Percentiles rank a stretch among this genome's conserved stretches.
Evolutionary conservation across 2,113 vertebrate species (phyloP).

Genomic region (Isurus oxyrinchus): DNA sequence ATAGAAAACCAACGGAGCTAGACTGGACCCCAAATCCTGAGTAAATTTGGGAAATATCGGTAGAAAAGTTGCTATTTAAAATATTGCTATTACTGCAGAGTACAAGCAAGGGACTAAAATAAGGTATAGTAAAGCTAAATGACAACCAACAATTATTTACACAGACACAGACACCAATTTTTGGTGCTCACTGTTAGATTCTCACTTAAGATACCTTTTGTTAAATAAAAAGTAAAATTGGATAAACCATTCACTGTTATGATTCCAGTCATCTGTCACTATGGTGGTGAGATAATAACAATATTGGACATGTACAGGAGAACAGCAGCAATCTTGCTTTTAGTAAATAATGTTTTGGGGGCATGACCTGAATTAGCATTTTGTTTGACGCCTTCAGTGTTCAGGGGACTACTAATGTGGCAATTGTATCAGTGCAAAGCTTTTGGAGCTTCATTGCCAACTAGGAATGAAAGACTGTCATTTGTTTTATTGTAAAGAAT

Average conservation of each 20-base stretch:
- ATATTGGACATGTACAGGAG: background rate
- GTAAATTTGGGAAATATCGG: background rate
- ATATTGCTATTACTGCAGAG: background rate
- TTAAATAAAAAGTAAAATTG: background rate
- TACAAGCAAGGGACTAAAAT: background rate
- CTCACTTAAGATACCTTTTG: background rate
- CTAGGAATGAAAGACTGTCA: background rate
- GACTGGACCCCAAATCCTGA: background rate
- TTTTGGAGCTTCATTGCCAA: background rate
- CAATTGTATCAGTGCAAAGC: background rate
- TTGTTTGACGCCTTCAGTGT: background rate
- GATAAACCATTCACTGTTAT: background rate
- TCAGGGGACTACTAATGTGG: background rate
- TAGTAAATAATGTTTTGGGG: background rate
- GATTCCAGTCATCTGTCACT: background rate
- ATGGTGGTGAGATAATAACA: background rate
- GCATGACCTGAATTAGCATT: background rate
- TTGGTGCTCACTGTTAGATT: background rate
- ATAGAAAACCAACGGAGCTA: background rate
- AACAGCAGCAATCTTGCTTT: background rate
- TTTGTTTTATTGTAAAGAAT: background rate
- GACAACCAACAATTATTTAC: background rate
- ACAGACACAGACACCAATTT: background rate
- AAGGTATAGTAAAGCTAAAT: background rate
- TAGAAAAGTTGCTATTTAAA: background rate